Evolutionary conservation across 2,797 vertebrate species (phyloP), one percentile per base, ranked within the genome.

Genomic region (Vultur gryphus): DNA sequence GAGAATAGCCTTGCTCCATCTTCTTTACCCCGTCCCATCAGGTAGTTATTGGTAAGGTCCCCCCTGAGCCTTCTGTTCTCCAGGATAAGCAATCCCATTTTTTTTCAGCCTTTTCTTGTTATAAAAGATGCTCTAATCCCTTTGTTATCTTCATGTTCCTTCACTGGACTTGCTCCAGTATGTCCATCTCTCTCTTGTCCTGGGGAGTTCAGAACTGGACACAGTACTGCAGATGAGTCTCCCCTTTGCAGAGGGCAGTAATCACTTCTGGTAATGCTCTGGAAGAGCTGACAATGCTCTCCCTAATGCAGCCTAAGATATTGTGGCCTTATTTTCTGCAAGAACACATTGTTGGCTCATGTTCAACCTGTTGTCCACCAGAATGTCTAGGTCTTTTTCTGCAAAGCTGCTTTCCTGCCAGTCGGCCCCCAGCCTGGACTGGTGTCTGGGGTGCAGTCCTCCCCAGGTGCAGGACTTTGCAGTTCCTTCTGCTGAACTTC

Each of bases 401-500:
- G 43, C 9, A 87, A 67, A 80, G 8, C 7, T 83, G 20, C 12
- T 71, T 52, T 43, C 4, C 39, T 25, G 35, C 11, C 20, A 16
- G 20, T 52, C 7, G 12, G 23, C 4, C 14, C 4, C 7, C 8
- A 37, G 39, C 16, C 12, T 62, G 21, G 17, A 14, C 13, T 64
- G 15, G 6, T 49, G 3, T 28, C 29, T 44, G 41, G 13, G 5
- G 3, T n/a, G 7, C 15, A 31, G 17, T 46, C 15, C 17, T 46
- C 16, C 0, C 0, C 9, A 21, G 10, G 15, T 51, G 6, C 28
- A 65, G 23, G 37, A 66, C 23, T 58, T 33, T 20, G 43, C 26
- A 86, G 5, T 18, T 67, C 35, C 44, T 67, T 84, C 58, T 48
- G 12, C 11, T 65, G 51, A 69, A 43, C n/a, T 35, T 69, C 24